Base-by-base conservation (phyloP, 2,888 invertebrate genomes). In the Nemotelus pantherinus region DNA sequence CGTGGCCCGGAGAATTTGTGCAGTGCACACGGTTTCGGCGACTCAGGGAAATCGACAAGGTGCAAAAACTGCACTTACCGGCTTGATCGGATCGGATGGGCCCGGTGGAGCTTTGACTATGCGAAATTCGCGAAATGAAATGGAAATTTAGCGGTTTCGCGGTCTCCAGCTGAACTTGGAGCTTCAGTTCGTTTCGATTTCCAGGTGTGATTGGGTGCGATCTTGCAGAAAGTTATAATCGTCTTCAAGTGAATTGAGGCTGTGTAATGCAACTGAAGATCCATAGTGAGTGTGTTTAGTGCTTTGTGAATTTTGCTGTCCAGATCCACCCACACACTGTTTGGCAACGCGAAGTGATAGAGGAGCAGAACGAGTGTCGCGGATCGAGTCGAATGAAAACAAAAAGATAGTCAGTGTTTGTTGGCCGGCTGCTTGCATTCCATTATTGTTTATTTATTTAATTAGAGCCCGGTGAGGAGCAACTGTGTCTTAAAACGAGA, bases 371-470 rank as follows among this genome's bases (percentile, higher is more conserved):
- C 10, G 43, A 63, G 43, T 41, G 7, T 41, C 53, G 70, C 43
- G 44, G n/a, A 25, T 25, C 25, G 25, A 25, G 25, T 7, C 70
- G 39, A 70, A 70, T 39, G 10, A 70, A 70, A 70, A 70, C 70
- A 70, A 70, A 70, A 70, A 55, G 70, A 70, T 70, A 41, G 43
- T 39, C 6, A n/a, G 53, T 50, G 70, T 67, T 47, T 70, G 53
- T 55, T 25, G 25, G 25, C 25, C 1, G 25, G 25, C 25, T 25
- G 25, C 25, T 70, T 47, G 55, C 70, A 70, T 70, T 70, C 47
- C 70, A 41, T 55, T n/a, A 70, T 68, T 68, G 41, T 70, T 53
- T 70, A 70, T 70, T 70, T 70, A 39, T 70, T 70, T 70, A 43
- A 39, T 50, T 25, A 55, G 55, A 43, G 6, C 7, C 53, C 7